Percentiles rank a stretch among this genome's conserved stretches.
These are phyloP conservation scores for Darevskia mixta DNA, from an alignment of 2,797 vertebrate species.

Conservation along the genomic window DNA sequence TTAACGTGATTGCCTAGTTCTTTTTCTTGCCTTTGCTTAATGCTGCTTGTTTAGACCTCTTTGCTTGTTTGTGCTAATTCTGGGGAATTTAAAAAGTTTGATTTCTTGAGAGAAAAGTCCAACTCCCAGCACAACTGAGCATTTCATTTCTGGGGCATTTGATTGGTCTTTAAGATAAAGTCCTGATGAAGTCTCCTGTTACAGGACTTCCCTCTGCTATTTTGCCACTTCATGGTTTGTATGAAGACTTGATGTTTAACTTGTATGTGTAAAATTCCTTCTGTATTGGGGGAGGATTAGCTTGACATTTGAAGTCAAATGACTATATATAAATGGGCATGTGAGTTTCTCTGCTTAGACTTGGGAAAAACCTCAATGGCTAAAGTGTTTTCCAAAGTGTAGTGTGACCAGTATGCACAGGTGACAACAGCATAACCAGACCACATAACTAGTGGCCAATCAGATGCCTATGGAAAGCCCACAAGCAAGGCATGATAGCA, in stretches of 20 bases:
- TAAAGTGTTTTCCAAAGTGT: background rate
- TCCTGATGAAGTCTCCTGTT: background rate
- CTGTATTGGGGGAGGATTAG: slow-evolving; percentile 34
- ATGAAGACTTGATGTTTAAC: slow-evolving; percentile 27
- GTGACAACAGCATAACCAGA: background rate
- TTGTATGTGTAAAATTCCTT: slow-evolving; percentile 37
- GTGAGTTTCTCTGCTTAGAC: background rate
- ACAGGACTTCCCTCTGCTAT: slow-evolving; percentile 14
- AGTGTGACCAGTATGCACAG: background rate
- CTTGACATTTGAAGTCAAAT: background rate
- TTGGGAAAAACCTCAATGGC: background rate
- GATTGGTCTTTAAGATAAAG: background rate
- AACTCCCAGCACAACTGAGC: background rate
- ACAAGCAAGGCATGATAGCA: too few relatives aligned
- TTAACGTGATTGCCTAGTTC: background rate
- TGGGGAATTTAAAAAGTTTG: background rate
- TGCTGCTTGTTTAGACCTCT: background rate
- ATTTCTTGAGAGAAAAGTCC: background rate
- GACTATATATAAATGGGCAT: background rate
- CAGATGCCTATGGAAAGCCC: too few relatives aligned
- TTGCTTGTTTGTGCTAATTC: background rate
- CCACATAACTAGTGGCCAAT: background rate
- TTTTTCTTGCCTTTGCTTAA: background rate
- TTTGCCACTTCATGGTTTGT: background rate
- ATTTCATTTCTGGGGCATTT: background rate